Conservation (phyloP, 35 echinoderm and acorn worm genomes). For the Apostichopus californicus region DNA sequence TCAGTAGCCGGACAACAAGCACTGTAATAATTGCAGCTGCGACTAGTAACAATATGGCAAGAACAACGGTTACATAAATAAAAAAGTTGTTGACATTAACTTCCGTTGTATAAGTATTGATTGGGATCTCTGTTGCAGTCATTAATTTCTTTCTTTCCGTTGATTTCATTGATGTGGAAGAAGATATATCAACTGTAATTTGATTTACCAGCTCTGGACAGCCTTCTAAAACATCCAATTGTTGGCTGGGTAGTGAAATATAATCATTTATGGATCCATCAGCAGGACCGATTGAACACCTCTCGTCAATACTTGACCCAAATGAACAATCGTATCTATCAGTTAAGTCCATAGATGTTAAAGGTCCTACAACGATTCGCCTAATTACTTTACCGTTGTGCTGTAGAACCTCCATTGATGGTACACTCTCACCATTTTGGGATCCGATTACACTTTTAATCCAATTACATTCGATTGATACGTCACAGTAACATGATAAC, state of each 20-base stretch:
- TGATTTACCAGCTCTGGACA: too few relatives aligned
- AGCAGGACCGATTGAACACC: conserved; percentile 26
- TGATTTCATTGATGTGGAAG: too few relatives aligned
- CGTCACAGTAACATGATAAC: conserved; percentile 9
- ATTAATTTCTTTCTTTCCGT: too few relatives aligned
- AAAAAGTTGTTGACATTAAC: too few relatives aligned
- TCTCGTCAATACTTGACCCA: not conserved
- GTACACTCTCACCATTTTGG: not conserved
- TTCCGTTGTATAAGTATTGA: too few relatives aligned
- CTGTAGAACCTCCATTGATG: not conserved
- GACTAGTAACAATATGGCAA: too few relatives aligned
- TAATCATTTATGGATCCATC: not conserved
- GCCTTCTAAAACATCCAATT: not conserved
- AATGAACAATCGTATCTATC: not conserved
- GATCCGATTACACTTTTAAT: not conserved
- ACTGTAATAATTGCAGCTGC: too few relatives aligned
- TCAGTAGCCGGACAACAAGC: too few relatives aligned
- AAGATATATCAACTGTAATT: not conserved
- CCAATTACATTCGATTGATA: not conserved
- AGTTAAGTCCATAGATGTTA: not conserved
- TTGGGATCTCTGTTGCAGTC: too few relatives aligned
- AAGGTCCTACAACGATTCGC: not conserved
- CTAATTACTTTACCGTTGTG: not conserved
- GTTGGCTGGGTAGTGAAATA: not conserved
- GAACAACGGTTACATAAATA: too few relatives aligned